Evolutionary conservation across 2,113 vertebrate species (phyloP).

Genomic region (Aramus guarauna): DNA sequence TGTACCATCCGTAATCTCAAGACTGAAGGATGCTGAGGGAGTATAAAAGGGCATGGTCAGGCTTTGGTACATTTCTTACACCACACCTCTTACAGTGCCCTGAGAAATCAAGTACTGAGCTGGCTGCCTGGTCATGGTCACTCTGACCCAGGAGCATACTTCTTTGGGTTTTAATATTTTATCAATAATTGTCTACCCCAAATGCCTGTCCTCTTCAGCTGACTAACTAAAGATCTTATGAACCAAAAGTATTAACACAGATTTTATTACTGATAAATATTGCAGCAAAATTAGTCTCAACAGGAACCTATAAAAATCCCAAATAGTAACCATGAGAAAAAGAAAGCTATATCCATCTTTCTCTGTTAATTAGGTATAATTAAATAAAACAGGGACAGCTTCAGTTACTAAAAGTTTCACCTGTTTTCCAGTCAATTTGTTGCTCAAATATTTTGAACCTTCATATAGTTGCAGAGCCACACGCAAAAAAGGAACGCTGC

Average conservation of each 20-base stretch:
- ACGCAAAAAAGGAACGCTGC: background rate
- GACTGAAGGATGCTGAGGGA: background rate
- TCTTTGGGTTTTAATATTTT: background rate
- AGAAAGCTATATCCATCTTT: background rate
- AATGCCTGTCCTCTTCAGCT: background rate
- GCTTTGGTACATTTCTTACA: background rate
- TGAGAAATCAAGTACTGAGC: rapidly evolving
- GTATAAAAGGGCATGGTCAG: rapidly evolving
- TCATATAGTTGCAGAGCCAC: background rate
- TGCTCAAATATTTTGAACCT: background rate
- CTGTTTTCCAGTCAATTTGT: background rate
- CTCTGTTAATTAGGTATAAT: background rate
- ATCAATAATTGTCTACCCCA: background rate
- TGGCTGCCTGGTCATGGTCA: no score
- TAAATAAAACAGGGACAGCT: background rate
- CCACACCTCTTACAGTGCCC: rapidly evolving
- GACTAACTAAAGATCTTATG: background rate
- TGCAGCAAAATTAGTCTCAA: background rate
- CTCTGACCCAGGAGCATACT: background rate
- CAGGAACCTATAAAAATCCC: background rate
- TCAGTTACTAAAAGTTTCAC: background rate
- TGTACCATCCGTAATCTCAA: background rate
- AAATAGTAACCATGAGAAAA: background rate
- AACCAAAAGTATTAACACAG: background rate
- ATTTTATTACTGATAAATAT: background rate